Conservation (phyloP, 2,113 vertebrate species). For the Eubucco bourcierii region DNA sequence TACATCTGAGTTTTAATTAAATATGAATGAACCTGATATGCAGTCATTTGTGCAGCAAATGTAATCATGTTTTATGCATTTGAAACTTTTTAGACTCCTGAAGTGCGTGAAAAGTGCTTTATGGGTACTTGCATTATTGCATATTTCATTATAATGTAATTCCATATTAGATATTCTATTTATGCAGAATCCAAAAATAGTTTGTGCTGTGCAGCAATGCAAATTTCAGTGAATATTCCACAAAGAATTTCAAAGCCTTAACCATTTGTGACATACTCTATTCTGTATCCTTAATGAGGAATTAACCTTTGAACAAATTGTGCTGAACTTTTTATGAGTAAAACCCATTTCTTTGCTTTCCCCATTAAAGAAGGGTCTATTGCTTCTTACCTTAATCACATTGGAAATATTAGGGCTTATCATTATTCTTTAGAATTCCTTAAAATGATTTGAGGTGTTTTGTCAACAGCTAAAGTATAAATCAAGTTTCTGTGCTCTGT, state of each 20-base stretch:
- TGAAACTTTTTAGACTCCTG: constrained; percentile 54
- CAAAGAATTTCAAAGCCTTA: constrained; percentile 61
- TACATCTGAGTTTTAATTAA: constrained; percentile 61
- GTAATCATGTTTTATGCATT: constrained; percentile 61
- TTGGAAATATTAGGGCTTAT: background rate
- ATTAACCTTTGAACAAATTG: constrained; percentile 25
- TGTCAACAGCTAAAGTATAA: background rate
- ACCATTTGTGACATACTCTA: constrained; percentile 36
- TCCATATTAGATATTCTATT: constrained; percentile 70
- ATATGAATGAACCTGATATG: constrained; percentile 14
- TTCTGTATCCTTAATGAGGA: constrained; percentile 26
- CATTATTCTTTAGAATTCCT: background rate
- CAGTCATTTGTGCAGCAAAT: constrained; percentile 44
- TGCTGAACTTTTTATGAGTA: background rate
- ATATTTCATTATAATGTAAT: constrained; percentile 74
- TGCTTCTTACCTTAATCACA: background rate
- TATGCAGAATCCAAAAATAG: constrained; percentile 67
- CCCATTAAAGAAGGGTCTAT: background rate
- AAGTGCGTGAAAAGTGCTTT: constrained; percentile 53
- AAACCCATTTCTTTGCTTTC: background rate
- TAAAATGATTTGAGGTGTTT: background rate
- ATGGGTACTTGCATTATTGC: constrained; percentile 58
- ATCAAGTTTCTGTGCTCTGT: background rate
- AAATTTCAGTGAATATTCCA: constrained; percentile 64
- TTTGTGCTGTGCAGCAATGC: constrained; percentile 49